A percentile compares a stretch with the other conserved stretches of the same genome.
Evolutionary conservation across 1,140 invertebrate species (phyloP).

Genomic region (Drosophila baimaii): DNA sequence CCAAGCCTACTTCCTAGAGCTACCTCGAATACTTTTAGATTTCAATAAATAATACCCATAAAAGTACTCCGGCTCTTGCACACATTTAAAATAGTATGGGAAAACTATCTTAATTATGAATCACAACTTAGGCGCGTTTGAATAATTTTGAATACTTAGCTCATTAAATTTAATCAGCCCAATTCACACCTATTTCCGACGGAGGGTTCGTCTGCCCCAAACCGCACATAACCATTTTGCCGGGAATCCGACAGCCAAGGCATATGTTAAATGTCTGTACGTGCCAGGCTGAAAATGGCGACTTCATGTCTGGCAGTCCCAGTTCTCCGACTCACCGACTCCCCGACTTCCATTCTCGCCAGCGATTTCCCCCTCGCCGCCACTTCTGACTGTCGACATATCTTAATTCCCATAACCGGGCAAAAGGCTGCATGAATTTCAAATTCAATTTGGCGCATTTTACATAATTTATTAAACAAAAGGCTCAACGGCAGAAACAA

Average conservation of each 20-base stretch:
- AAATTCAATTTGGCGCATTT: conserved; percentile 83
- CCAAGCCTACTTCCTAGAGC: background rate
- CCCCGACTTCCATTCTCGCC: background rate
- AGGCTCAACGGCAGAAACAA: conserved; percentile 58
- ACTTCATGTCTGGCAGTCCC: conserved; percentile 35
- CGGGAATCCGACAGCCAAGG: conserved; percentile 28
- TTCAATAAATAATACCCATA: background rate
- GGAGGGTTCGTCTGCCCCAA: conserved; percentile 8
- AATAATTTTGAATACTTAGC: conserved; percentile 44
- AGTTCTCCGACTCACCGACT: background rate
- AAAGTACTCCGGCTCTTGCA: background rate
- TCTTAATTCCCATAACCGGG: conserved; percentile 82
- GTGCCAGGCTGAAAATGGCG: conserved; percentile 53
- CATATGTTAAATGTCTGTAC: conserved; percentile 63
- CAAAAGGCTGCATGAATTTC: conserved; percentile 79
- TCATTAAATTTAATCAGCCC: conserved; percentile 41
- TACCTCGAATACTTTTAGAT: background rate
- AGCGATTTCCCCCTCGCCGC: conserved; percentile 8
- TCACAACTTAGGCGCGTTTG: conserved; percentile 16
- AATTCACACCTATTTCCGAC: conserved; percentile 36
- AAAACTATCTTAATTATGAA: conserved; percentile 19
- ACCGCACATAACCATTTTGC: conserved; percentile 37
- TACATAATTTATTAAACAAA: conserved; percentile 83
- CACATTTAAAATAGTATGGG: background rate
- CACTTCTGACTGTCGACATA: conserved; percentile 62